Base-by-base conservation (phyloP, 2,888 invertebrate genomes). In the Physocephala rufipes region DNA sequence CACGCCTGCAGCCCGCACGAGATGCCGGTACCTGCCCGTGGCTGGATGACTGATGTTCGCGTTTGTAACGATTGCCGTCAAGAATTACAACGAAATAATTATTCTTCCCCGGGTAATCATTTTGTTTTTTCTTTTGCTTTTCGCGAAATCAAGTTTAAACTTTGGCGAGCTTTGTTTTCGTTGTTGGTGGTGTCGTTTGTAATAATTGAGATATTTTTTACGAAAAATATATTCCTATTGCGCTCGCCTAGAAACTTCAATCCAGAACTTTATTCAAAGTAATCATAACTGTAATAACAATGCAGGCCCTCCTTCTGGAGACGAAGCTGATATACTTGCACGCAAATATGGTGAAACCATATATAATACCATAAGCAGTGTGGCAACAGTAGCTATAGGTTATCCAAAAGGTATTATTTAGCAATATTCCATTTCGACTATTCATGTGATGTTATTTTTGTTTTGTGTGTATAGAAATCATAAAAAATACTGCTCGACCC, bases 401-500 rank as follows among this genome's bases (percentile, higher is more conserved):
- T 92, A 92, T 84, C 92, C 94, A 2, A 90, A 91, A 85, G 91
- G 93, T 90, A 64, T n/a, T n/a, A 30, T 67, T 43, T 43, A 13
- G 21, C 12, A 36, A 36, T 30, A 16, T 63, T 1, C 53, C 2
- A 2, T 58, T 21, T 12, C 21, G 2, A 49, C 5, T n/a, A 49
- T 21, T 12, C 2, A 19, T n/a, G 5, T 36, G 9, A 19, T n/a
- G n/a, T 0, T 30, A 65, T 0, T 12, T 55, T 70, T 66, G 13
- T 63, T 16, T 55, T 1, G 45, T 1, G 45, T 49, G 26, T n/a
- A 43, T 19, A 90, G 90, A 88, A 66, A 84, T 91, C 61, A 90
- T 95, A 62, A 94, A 93, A 83, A 92, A 93, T 76, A 88, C 91
- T 4, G 93, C 91, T 5, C 87, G 93, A 51, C 94, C 94, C 0